Base-by-base conservation (phyloP, 2,888 invertebrate genomes). In the Julus scanicus region DNA sequence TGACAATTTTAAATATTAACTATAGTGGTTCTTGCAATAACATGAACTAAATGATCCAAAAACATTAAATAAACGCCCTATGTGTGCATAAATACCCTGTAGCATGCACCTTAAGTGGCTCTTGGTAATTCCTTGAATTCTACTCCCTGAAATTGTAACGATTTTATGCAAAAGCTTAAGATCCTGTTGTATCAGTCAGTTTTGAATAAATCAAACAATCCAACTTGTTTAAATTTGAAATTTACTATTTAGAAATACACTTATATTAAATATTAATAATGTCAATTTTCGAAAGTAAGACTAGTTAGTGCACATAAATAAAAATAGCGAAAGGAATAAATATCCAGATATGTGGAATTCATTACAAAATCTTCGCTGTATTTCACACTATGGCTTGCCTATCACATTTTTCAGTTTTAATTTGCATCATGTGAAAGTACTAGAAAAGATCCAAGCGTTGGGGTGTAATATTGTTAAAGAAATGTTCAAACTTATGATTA, bases 331-430 rank as follows among this genome's bases (percentile, higher is more conserved):
- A 39, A 80, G 11, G 5, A 71, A 8, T 8, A 13, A 80, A 80
- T 53, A 39, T 80, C 63, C 63, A 80, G 80, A 80, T 80, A 80
- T 80, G 80, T 80, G 80, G 80, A 80, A 80, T 80, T 80, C 80
- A 37, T 37, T 80, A 15, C 3, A 80, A 80, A 37, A 39, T 80
- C 80, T 15, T 15, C 13, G n/a, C 20, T 63, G 20, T 63, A 63
- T 20, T 39, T 80, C 37, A 29, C 0, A 1, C 37, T 80, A 9
- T 11, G 37, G 37, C 37, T 80, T 80, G 53, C 37, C 80, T 37
- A 37, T 80, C 80, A 80, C 80, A 80, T 80, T 80, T 37, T 29
- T 29, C 20, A 20, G 29, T 29, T 37, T 71, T 37, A 37, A 11
- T 80, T 80, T 15, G 37, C 80, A 13, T 5, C 71, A 71, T 71